Evolutionary conservation across 2,797 vertebrate species (phyloP).

Genomic region (Sebastes baramenuke): DNA sequence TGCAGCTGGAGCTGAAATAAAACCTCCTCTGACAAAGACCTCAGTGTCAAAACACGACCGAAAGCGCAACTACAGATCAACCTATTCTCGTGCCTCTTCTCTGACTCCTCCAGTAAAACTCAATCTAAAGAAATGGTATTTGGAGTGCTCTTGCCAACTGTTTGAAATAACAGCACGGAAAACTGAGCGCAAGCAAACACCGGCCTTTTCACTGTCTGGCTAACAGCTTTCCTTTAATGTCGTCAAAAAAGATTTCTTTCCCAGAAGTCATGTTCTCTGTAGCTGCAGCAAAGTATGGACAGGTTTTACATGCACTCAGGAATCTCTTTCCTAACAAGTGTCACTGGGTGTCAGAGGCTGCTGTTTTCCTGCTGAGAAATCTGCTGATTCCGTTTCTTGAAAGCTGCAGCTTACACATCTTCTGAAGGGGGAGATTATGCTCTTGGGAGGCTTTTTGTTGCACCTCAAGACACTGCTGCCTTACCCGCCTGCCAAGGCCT

Average conservation of each 20-base stretch:
- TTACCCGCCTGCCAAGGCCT: conserved; percentile 56
- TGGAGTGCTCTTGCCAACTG: conserved; percentile 5
- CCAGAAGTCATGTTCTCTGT: conserved; percentile 13
- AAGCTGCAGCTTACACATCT: conserved; percentile 70
- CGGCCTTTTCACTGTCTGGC: conserved; percentile 17
- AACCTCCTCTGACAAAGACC: not conserved
- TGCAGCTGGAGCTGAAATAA: conserved; percentile 11
- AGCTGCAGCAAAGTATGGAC: conserved; percentile 10
- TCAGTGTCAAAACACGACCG: conserved; percentile 1
- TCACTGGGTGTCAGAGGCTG: conserved; percentile 39
- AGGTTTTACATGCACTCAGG: conserved; percentile 31
- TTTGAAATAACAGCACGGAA: conserved; percentile 12
- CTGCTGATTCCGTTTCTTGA: conserved; percentile 60
- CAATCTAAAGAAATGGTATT: not conserved
- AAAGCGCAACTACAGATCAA: not conserved
- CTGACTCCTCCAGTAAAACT: not conserved
- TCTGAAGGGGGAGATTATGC: conserved; percentile 69
- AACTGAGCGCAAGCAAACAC: conserved; percentile 10
- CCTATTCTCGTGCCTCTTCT: not conserved
- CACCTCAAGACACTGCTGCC: conserved; percentile 51
- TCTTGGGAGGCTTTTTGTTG: conserved; percentile 58
- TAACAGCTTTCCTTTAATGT: conserved; percentile 28
- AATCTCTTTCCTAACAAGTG: conserved; percentile 35
- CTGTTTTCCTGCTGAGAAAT: conserved; percentile 59
- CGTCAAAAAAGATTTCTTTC: not conserved